Conservation (phyloP, 2,888 invertebrate genomes). For the Coleophora flavipennella region DNA sequence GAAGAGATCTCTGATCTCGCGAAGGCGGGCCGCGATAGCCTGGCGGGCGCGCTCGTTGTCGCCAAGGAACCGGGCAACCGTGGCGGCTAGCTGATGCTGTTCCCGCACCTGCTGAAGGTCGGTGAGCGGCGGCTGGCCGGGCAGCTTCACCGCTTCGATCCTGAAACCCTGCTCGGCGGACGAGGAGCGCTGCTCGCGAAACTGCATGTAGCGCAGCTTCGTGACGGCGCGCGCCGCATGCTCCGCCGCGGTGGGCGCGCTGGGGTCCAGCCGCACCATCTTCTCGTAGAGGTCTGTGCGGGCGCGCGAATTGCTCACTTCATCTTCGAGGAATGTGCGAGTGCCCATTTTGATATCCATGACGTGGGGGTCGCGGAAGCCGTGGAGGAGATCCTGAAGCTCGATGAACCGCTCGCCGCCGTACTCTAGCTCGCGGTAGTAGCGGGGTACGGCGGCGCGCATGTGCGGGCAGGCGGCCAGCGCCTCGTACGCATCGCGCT, state of each 20-base stretch:
- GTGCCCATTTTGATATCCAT: constrained; percentile 99
- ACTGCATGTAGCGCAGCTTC: constrained; percentile 97
- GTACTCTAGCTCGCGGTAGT: constrained; percentile 86
- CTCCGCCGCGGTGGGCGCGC: constrained; percentile 89
- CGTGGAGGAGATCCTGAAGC: constrained; percentile 92
- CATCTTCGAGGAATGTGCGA: constrained; percentile 94
- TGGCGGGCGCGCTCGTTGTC: constrained; percentile 76
- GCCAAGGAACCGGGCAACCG: constrained; percentile 83
- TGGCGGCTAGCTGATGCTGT: constrained; percentile 79
- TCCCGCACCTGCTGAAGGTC: constrained; percentile 91
- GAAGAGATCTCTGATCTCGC: constrained; percentile 83
- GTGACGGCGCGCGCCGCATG: constrained; percentile 88
- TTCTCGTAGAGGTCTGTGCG: constrained; percentile 93
- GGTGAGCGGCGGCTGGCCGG: constrained; percentile 86
- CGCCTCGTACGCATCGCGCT: constrained; percentile 84
- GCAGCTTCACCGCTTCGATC: constrained; percentile 94
- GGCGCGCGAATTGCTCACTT: constrained; percentile 90
- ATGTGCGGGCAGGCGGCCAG: constrained; percentile 82
- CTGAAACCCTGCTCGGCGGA: constrained; percentile 94
- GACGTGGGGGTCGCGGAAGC: constrained; percentile 92
- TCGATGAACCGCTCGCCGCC: constrained; percentile 91
- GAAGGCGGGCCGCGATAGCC: constrained; percentile 80
- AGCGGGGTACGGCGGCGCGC: constrained; percentile 84
- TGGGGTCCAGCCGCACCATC: constrained; percentile 93
- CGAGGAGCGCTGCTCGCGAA: constrained; percentile 93